These are phyloP conservation scores for Nycticebus coucang DNA, from an alignment of 2,113 vertebrate genomes.

Conservation along the genomic window DNA sequence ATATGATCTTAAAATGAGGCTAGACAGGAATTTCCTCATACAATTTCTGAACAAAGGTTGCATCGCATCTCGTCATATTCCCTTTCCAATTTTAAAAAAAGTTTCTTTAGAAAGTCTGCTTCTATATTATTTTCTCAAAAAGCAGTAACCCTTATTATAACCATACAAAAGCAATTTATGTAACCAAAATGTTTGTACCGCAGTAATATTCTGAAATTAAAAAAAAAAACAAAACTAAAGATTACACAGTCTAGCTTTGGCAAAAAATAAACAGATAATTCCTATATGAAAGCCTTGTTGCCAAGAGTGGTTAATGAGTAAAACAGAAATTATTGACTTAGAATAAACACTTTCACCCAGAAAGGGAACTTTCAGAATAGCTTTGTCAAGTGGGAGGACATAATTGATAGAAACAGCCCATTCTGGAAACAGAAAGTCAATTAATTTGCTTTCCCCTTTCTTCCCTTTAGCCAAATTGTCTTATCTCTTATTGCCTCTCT, in stretches of 20 bases:
- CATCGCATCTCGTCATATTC: background rate
- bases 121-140: background rate
- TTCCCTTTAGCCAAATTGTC: background rate
- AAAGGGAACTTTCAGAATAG: background rate
- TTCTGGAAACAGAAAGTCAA: slow-evolving; percentile 28
- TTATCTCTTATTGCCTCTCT: background rate
- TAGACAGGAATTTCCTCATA: background rate
- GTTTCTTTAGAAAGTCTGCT: background rate
- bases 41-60: background rate
- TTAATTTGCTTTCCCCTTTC: background rate
- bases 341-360: background rate
- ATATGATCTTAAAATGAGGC: background rate
- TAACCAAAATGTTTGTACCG: too few relatives aligned
- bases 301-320: background rate
- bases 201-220: too few relatives aligned
- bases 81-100: background rate
- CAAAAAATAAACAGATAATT: background rate
- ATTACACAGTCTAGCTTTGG: background rate
- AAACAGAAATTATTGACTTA: background rate
- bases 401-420: background rate
- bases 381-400: background rate
- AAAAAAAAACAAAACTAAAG: background rate
- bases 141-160: background rate
- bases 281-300: background rate
- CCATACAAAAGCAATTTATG: too few relatives aligned